Evolutionary conservation across 2,888 invertebrate genomes (phyloP), one percentile per base, ranked within the genome.

Genomic region (Hedya salicella): DNA sequence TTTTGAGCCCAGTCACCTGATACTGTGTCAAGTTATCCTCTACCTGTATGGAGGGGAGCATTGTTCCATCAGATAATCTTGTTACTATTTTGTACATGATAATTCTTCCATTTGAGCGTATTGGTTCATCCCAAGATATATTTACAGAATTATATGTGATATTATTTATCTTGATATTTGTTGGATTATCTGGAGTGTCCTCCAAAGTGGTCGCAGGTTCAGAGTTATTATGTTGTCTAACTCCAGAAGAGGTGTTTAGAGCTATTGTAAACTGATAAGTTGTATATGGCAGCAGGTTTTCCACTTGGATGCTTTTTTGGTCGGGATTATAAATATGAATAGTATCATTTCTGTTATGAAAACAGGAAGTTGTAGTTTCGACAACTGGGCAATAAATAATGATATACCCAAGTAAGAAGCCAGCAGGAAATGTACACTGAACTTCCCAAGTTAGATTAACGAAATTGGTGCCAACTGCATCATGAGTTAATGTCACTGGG

Each of bases 341-440:
- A 87, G 86, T 78, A 77, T 78, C 71, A 87, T 78, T 67, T 78
- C 76, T 70, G 79, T 82, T 42, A 88, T 80, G 56, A 75, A 93
- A 94, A 85, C 95, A 95, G 30, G 86, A 85, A 68, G 85, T 87
- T 69, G 93, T 91, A 30, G 92, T 91, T 3, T 93, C 91, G 21
- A 93, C 87, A 30, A 92, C 88, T 59, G 95, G 95, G 76, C 97
- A 97, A 77, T 96, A 97, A 59, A 94, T 94, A 62, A 97, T 94
- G 59, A 94, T 93, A 82, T 95, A 97, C 16, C 96, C 97, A 69
- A 92, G 94, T 17, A 97, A 94, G 61, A 94, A 94, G 2, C 95
- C 95, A 57, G 95, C 94, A 70, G 94, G 93, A 75, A 96, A 95
- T 0, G 95, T 94, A 81, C 97, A 97, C 68, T 96, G 95, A 71